Evolutionary conservation across 2,797 vertebrate genomes (phyloP).

Genomic region (Melanotaenia trifasciata): DNA sequence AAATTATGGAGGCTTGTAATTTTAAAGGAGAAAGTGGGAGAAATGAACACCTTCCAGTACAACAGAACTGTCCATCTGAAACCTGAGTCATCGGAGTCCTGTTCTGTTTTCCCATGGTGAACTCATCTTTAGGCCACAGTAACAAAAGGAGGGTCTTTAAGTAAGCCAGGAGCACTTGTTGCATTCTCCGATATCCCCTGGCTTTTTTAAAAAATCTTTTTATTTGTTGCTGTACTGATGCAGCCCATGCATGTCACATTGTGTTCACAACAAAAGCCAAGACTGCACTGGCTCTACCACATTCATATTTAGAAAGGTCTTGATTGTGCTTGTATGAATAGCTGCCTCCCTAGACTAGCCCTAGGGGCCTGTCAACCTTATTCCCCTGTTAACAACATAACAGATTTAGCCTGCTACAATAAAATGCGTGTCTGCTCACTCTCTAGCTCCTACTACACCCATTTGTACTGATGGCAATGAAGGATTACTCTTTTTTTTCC

Average conservation of each 20-base stretch:
- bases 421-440: slow-evolving; percentile 57
- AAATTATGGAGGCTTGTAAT: background rate
- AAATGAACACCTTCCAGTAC: background rate
- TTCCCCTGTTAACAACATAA: slow-evolving; percentile 60
- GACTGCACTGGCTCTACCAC: slow-evolving; percentile 46
- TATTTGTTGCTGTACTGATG: slow-evolving; percentile 34
- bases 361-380: slow-evolving; percentile 65
- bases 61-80: background rate
- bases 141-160: slow-evolving; percentile 46
- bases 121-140: slow-evolving; percentile 19
- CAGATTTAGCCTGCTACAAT: slow-evolving; percentile 62
- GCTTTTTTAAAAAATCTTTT: slow-evolving; percentile 44
- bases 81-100: background rate
- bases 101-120: slow-evolving; percentile 6
- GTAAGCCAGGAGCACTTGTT: slow-evolving; percentile 43
- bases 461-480: slow-evolving; percentile 38
- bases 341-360: slow-evolving; percentile 53
- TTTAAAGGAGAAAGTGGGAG: background rate
- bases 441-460: slow-evolving; percentile 20
- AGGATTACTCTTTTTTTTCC: slow-evolving; percentile 42
- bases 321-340: slow-evolving; percentile 73
- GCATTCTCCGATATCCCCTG: slow-evolving; percentile 29
- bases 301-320: slow-evolving; percentile 75
- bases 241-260: slow-evolving; percentile 54
- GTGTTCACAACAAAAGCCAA: slow-evolving; percentile 69